Conservation (phyloP, 30 jellyfish, hydroid and myxozoan genomes). For the Sanderia malayensis region DNA sequence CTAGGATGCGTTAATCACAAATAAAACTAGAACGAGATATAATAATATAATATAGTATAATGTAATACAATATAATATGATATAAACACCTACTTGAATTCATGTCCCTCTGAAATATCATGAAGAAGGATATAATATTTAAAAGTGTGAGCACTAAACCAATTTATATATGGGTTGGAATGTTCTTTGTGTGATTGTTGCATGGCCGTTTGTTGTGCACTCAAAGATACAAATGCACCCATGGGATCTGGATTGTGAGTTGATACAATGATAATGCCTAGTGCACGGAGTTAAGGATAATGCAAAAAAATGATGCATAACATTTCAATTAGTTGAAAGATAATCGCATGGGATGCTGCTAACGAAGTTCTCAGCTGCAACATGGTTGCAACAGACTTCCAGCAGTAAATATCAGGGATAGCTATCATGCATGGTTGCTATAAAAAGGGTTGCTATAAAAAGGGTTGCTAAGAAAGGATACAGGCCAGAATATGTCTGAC, state of each 20-base stretch:
- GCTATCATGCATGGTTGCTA: too few species aligned
- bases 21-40: background rate
- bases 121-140: constrained; percentile 82
- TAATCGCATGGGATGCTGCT: too few species aligned
- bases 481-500: constrained; percentile 87
- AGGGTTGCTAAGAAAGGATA: too few species aligned
- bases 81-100: constrained; percentile 73
- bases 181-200: constrained; percentile 65
- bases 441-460: too few species aligned
- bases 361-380: too few species aligned
- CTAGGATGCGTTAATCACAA: background rate
- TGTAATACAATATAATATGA: too few species aligned
- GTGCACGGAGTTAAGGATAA: too few species aligned
- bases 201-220: constrained; percentile 70
- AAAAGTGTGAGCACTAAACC: constrained; percentile 87
- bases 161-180: constrained; percentile 51
- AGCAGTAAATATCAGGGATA: too few species aligned
- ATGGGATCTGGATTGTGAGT: constrained; percentile 96
- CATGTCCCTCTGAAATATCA: constrained; percentile 87
- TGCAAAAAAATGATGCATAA: too few species aligned
- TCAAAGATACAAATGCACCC: constrained; percentile 92
- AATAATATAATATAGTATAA: too few species aligned
- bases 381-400: too few species aligned
- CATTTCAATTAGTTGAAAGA: too few species aligned
- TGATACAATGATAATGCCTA: constrained; percentile 92